These are phyloP conservation scores for Gerosis bhagava DNA, from an alignment of 2,888 invertebrate species.

Conservation along the genomic window DNA sequence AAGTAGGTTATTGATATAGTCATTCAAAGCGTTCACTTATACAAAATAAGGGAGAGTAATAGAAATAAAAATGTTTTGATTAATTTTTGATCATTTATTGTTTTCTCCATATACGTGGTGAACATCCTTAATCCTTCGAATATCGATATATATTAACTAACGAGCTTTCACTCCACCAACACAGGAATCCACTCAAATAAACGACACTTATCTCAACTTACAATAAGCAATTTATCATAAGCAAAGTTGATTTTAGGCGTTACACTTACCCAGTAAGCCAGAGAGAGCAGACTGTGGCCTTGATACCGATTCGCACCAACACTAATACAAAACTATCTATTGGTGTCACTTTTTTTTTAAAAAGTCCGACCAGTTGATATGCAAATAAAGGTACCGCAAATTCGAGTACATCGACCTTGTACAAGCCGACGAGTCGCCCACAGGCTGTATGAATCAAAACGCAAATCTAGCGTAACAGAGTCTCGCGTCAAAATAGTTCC, in stretches of 20 bases:
- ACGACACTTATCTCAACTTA: conserved; percentile 72
- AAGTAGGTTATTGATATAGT: no score
- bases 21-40: no score
- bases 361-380: conserved; percentile 63
- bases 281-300: conserved; percentile 73
- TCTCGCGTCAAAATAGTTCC: conserved; percentile 52
- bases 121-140: conserved; percentile 56
- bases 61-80: no score
- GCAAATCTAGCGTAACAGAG: conserved; percentile 55
- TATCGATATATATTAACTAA: conserved; percentile 40
- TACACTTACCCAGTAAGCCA: conserved; percentile 77
- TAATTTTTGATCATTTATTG: no score
- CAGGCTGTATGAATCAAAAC: conserved; percentile 63
- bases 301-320: conserved; percentile 73
- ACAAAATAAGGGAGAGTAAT: no score
- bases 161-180: conserved; percentile 72
- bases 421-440: conserved; percentile 55
- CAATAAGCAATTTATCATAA: conserved; percentile 79
- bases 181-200: conserved; percentile 72
- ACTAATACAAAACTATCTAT: conserved; percentile 51
- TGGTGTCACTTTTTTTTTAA: conserved; percentile 78
- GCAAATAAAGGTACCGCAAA: conserved; percentile 78
- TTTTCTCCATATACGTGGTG: no score
- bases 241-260: conserved; percentile 68
- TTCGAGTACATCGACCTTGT: conserved; percentile 74